Evolutionary conservation across 2,888 invertebrate species (phyloP), one percentile per base, ranked within the genome.

Genomic region (Subacronicta megacephala): DNA sequence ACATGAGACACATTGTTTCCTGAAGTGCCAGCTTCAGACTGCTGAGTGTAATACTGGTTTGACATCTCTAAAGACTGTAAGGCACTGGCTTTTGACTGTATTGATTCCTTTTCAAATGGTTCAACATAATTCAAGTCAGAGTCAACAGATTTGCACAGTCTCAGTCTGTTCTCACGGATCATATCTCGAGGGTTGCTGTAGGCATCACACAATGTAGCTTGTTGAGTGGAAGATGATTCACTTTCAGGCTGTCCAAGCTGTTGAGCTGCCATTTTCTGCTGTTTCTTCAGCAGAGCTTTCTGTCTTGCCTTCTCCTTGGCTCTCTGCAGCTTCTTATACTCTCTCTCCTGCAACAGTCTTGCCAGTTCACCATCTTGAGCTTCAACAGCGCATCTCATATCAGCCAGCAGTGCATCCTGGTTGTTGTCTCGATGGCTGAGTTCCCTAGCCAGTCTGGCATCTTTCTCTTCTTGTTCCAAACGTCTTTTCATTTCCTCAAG

Each of bases 121-220:
- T 94, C 94, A 35, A 94, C 93, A 80, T 94, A 94, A 72, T 94
- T 89, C 49, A 94, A 78, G 77, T 94, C 94, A 0, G 94, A 94
- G 42, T 94, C 94, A 12, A 94, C 94, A 55, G 94, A 94, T 73
- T 94, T 94, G 62, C 91, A 93, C 16, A 92, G 70, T 71, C 94
- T 76, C n/a, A 90, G 74, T 36, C 87, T 80, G 72, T 88, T 92
- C 35, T 93, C 90, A 12, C 87, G 80, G 47, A 94, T 90, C 72
- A 94, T 87, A 47, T 94, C 94, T 52, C 85, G 78, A 15, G 94
- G 94, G 64, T 94, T 94, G 65, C 93, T 91, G 77, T 94, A 94
- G 7, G 94, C 94, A 74, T 94, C 94, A 72, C 93, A 93, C 4
- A 94, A 72, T 6, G 88, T 90, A 0, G 93, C 75, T 62, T 86